Base-by-base conservation (phyloP, 2,888 invertebrate genomes). In the Phlogophora meticulosa region DNA sequence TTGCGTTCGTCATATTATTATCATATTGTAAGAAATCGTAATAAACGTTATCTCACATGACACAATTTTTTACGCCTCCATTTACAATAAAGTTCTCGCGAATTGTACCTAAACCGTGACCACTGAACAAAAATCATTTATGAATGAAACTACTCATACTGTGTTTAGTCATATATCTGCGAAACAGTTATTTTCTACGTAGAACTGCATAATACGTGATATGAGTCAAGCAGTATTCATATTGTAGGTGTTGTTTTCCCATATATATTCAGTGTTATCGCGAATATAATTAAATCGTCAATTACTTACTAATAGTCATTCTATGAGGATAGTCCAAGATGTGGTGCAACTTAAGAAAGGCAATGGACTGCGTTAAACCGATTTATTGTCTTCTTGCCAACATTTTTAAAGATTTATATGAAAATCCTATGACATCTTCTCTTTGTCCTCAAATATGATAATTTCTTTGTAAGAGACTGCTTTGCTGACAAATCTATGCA, bases 71-170 rank as follows among this genome's bases (percentile, higher is more conserved):
- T 34, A 71, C 68, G 64, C 65, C 64, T 62, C 56, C 68, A 64
- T 57, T 71, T 53, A 65, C 65, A 60, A 20, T 53, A 49, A 75
- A 62, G 42, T 68, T 78, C 59, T 61, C 59, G 72, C 61, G 58
- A 65, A 60, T 76, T 69, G 46, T 58, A 67, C 53, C 46, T 45
- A 59, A 56, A 53, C 51, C 71, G 48, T 64, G 75, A 79, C 76
- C 74, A 79, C 64, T 83, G 80, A 82, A 88, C 78, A 78, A 72
- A 87, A 87, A 85, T 64, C 73, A 83, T 84, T 90, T 85, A 90
- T 94, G 93, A 92, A 94, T 94, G 93, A 87, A 91, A 85, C 87
- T 73, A 91, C 84, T 91, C 91, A 89, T 88, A 65, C 74, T 49
- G 80, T 84, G 84, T 88, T 92, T 92, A 92, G 89, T 94, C 92